Evolutionary conservation across 2,113 vertebrate genomes (phyloP).

Genomic region (Tachuris rubrigastra): DNA sequence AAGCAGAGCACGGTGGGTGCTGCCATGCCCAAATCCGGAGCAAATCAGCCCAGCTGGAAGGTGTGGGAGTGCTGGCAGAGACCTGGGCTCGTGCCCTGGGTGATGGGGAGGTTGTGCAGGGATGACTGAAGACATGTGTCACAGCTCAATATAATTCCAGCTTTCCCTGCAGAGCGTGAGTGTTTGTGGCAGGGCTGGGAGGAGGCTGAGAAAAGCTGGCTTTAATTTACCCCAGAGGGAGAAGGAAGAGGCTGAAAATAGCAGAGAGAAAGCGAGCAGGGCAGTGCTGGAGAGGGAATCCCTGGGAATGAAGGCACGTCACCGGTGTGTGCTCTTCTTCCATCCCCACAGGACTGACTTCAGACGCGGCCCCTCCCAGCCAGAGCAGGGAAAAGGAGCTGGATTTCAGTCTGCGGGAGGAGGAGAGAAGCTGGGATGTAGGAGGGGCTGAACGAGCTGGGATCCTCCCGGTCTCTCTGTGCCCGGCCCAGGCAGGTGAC

Average conservation of each 20-base stretch:
- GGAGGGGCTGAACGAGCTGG: not conserved
- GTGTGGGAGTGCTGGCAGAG: not conserved
- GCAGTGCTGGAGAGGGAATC: not conserved
- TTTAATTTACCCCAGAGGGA: not conserved
- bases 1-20: not conserved
- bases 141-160: not conserved
- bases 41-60: not conserved
- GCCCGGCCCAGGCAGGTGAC: not conserved
- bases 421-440: not conserved
- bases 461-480: not conserved
- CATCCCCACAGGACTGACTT: not conserved
- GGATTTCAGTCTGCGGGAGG: not conserved
- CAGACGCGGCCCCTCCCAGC: not conserved
- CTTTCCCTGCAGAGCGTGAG: not conserved
- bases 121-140: not conserved
- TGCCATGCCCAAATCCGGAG: not conserved
- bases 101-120: too few relatives aligned
- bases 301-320: not conserved
- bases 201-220: not conserved
- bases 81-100: not conserved
- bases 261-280: not conserved
- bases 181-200: not conserved
- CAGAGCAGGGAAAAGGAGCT: not conserved
- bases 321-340: too few relatives aligned
- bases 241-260: not conserved